A percentile compares a stretch with the other conserved stretches of the same genome.
These are phyloP conservation scores for Euproctis similis DNA, from an alignment of 2,888 invertebrate genomes.

Conservation along the genomic window DNA sequence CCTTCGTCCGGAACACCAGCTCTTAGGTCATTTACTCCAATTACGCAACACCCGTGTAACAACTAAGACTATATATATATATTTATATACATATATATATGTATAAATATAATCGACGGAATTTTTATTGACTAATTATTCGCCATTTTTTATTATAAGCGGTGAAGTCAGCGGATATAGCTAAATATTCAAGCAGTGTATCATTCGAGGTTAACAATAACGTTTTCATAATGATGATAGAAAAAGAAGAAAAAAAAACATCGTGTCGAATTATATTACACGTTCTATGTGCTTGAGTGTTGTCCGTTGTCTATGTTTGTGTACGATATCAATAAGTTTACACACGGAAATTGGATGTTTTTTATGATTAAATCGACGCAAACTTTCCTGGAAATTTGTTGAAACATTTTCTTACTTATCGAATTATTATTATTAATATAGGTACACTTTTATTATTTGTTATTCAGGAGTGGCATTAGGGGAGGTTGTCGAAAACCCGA, in stretches of 20 bases:
- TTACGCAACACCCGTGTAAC: constrained; percentile 73
- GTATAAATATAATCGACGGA: constrained; percentile 73
- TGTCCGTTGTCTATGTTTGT: not conserved
- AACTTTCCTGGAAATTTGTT: no score
- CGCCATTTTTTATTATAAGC: constrained; percentile 66
- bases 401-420: no score
- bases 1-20: constrained; percentile 57
- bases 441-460: no score
- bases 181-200: constrained; percentile 75
- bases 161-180: constrained; percentile 75
- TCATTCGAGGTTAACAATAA: constrained; percentile 72
- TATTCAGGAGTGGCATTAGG: no score
- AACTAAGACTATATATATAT: constrained; percentile 51
- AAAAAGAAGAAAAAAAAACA: constrained; percentile 45
- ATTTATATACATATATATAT: no score
- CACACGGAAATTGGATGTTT: no score
- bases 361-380: no score
- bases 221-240: no score
- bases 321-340: no score
- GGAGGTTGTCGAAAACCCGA: no score
- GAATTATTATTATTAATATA: no score
- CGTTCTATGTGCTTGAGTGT: constrained; percentile 20
- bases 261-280: constrained; percentile 54
- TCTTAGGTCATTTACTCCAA: constrained; percentile 72
- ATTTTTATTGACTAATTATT: constrained; percentile 76